Base-by-base conservation (phyloP, 2,888 invertebrate species). In the Patella depressa region DNA sequence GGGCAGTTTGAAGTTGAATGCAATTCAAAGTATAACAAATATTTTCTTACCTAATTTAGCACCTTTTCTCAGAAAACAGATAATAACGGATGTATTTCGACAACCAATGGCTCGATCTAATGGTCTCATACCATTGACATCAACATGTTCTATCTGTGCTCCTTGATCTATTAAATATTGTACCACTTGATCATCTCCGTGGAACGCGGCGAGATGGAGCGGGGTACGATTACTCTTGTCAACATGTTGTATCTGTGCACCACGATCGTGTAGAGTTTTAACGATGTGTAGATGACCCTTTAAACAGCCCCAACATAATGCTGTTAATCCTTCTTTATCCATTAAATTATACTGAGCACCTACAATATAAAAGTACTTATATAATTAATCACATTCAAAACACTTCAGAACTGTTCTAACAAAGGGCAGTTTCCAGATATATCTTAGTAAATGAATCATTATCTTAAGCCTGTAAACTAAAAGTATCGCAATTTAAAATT, bases 91-190 rank as follows among this genome's bases (percentile, higher is more conserved):
- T 80, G 96, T 95, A 92, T 98, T 98, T 78, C 96, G 94, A 89
- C 97, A 96, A 65, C 96, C 96, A 78, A 98, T 97, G 2, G 98
- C 97, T 79, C 98, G 93, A 91, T 98, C 98, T 81, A 98, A 92
- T 0, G 98, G 98, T 80, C 98, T 93, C 94, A 98, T 95, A 12
- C 98, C 98, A 87, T 96, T 96, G 76, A 96, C 94, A 92, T 98
- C 98, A 0, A 96, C 96, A 89, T 97, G 96, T 89, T 98, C 98
- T 77, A 98, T 94, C 53, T 96, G 94, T 1, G 97, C 97, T 17
- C 97, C 98, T 87, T 95, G 94, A 85, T 98, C 98, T 77, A 98
- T 93, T 78, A 98, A 91, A 81, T 96, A 93, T 90, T 98, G 95
- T 1, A 96, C 93, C 83, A 93, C 91, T 84, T 92, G 91, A 59